Percentiles rank a stretch among this genome's conserved stretches.
phyloP scores from a whole-genome alignment of 1,140 invertebrate genomes.

The Lepidostoma basale region DNA sequence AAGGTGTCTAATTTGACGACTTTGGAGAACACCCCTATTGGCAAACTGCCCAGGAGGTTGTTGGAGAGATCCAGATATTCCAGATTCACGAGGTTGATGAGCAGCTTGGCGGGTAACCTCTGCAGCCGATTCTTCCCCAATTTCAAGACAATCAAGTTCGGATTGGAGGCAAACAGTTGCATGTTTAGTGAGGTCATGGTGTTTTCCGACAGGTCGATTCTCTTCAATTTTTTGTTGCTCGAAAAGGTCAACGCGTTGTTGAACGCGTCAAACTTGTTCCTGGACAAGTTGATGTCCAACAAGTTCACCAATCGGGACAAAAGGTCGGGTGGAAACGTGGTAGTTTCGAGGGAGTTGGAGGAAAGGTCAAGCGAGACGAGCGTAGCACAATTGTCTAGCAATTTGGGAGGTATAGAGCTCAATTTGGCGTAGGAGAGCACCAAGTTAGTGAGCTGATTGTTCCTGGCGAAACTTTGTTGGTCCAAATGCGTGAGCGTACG shows the following conservation, averaged over 20 bases:
- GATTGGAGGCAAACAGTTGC: neutral
- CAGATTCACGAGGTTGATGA: constrained; percentile 7
- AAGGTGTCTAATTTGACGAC: neutral
- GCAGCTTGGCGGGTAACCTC: neutral
- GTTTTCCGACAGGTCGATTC: constrained; percentile 17
- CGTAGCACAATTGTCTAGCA: neutral
- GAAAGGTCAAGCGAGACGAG: neutral
- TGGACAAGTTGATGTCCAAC: constrained; percentile 13
- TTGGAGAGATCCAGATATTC: neutral
- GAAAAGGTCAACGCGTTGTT: neutral
- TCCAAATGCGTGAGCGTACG: too few species aligned
- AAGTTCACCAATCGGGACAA: neutral
- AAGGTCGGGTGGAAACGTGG: neutral
- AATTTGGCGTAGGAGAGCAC: too few species aligned
- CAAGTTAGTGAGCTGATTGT: too few species aligned
- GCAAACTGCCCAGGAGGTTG: neutral
- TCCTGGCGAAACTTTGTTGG: too few species aligned
- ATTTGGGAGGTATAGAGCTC: too few species aligned
- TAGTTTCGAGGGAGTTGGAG: neutral
- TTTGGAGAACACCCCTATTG: neutral
- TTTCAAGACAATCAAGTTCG: neutral
- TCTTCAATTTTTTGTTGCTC: neutral
- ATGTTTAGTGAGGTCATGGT: neutral
- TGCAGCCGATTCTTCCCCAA: neutral
- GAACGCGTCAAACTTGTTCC: constrained; percentile 7